Evolutionary conservation across 2,888 invertebrate genomes (phyloP).

Genomic region (Teleiodes luculella): DNA sequence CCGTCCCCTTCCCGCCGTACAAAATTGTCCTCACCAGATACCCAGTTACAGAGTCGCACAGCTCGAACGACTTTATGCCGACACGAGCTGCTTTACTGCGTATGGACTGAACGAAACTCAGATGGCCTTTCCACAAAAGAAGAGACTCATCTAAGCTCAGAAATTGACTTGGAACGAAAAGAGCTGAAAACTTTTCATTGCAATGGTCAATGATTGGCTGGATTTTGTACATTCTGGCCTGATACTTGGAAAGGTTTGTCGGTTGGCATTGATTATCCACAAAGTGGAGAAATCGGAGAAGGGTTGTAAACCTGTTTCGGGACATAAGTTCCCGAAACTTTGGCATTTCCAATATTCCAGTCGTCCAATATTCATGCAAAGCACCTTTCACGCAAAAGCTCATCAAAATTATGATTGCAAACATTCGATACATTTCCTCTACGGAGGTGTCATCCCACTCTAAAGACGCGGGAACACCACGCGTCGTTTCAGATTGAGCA

Average conservation of each 20-base stretch:
- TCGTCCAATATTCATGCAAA: constrained; percentile 14
- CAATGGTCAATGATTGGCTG: constrained; percentile 22
- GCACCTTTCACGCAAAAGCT: not conserved
- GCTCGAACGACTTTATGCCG: constrained; percentile 22
- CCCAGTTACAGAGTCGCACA: constrained; percentile 23
- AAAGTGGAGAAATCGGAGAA: constrained; percentile 4
- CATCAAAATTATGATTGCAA: constrained; percentile 14
- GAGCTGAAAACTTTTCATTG: constrained; percentile 20
- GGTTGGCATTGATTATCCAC: not conserved
- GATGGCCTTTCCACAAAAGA: constrained; percentile 21
- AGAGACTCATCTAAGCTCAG: constrained; percentile 21
- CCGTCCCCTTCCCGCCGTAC: constrained; percentile 15
- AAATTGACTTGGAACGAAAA: not conserved
- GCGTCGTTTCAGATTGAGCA: not conserved
- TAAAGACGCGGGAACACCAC: too few species aligned
- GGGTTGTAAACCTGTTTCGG: constrained; percentile 5
- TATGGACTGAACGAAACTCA: constrained; percentile 22
- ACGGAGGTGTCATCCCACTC: not conserved
- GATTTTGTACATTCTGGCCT: constrained; percentile 24
- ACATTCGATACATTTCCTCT: constrained; percentile 10
- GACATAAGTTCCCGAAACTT: constrained; percentile 9
- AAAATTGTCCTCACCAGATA: constrained; percentile 15
- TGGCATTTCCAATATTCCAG: constrained; percentile 12
- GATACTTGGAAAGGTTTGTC: constrained; percentile 8
- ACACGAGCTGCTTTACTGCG: constrained; percentile 22